Evolutionary conservation across 2,888 invertebrate species (phyloP).

Genomic region (Cryptops parisi): DNA sequence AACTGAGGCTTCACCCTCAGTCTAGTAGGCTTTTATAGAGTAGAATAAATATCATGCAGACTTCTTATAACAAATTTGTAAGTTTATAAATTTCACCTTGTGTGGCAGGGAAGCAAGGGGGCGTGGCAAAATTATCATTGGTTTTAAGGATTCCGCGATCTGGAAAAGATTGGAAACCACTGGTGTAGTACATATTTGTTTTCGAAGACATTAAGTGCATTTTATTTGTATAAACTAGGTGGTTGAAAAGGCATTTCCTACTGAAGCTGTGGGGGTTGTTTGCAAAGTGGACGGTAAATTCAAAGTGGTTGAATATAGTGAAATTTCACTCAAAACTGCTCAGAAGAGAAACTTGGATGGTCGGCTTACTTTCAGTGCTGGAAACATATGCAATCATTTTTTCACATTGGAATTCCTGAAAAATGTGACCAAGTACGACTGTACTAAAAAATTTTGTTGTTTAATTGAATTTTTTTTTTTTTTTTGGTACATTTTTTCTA

Average conservation of each 20-base stretch:
- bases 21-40: no score
- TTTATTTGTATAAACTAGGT: conserved; percentile 30
- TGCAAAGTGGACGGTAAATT: conserved; percentile 81
- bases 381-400: conserved; percentile 97
- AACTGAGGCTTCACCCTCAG: no score
- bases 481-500: neutral
- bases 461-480: neutral
- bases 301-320: conserved; percentile 90
- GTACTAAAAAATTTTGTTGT: neutral
- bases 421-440: conserved; percentile 45
- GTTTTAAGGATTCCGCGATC: no score
- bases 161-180: no score
- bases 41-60: no score
- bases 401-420: conserved; percentile 76
- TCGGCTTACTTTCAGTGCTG: conserved; percentile 75
- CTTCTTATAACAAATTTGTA: no score
- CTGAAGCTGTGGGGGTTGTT: conserved; percentile 91
- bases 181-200: no score
- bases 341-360: conserved; percentile 62
- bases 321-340: conserved; percentile 76
- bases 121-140: no score
- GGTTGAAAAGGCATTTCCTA: conserved; percentile 77
- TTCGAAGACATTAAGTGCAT: no score
- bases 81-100: no score
- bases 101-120: no score